Evolutionary conservation across 64 coral and sea anemone species (phyloP).

Genomic region (Pocillopora damicornis): DNA sequence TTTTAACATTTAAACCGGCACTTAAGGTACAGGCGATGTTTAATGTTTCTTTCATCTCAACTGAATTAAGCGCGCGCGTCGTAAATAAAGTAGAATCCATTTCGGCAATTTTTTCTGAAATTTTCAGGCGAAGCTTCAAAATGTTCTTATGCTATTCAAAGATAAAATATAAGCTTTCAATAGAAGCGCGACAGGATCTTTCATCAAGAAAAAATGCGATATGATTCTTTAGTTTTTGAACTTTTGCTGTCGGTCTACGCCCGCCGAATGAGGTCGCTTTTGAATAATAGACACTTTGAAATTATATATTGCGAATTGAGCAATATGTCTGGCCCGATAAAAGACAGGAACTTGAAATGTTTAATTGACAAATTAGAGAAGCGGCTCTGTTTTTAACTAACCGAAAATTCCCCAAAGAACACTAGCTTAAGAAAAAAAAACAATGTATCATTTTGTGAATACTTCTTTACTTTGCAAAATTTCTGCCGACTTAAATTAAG

Average conservation of each 20-base stretch:
- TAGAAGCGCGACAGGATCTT: constrained; percentile 14
- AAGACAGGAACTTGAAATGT: constrained; percentile 28
- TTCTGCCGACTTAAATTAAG: constrained; percentile 17
- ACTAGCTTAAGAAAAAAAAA: constrained; percentile 19
- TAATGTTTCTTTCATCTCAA: constrained; percentile 25
- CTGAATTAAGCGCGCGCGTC: constrained; percentile 19
- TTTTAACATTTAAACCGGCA: constrained; percentile 39
- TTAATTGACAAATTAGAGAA: constrained; percentile 23
- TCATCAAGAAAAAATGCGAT: background rate
- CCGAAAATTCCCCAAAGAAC: background rate
- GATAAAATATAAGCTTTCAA: background rate
- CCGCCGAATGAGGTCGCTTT: background rate
- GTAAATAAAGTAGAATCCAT: constrained; percentile 18
- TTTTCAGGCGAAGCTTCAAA: background rate
- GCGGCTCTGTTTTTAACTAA: constrained; percentile 10
- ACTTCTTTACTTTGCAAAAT: constrained; percentile 26
- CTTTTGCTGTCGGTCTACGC: background rate
- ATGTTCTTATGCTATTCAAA: background rate
- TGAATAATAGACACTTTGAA: constrained; percentile 9
- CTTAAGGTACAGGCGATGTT: constrained; percentile 28
- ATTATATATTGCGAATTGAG: constrained; percentile 34
- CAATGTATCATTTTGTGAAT: constrained; percentile 38
- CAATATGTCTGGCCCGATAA: background rate
- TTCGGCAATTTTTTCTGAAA: background rate
- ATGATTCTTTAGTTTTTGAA: background rate